Percentiles rank a stretch among this genome's conserved stretches.
phyloP scores from a whole-genome alignment of 2,113 vertebrate species.

The Blennius ocellaris region DNA sequence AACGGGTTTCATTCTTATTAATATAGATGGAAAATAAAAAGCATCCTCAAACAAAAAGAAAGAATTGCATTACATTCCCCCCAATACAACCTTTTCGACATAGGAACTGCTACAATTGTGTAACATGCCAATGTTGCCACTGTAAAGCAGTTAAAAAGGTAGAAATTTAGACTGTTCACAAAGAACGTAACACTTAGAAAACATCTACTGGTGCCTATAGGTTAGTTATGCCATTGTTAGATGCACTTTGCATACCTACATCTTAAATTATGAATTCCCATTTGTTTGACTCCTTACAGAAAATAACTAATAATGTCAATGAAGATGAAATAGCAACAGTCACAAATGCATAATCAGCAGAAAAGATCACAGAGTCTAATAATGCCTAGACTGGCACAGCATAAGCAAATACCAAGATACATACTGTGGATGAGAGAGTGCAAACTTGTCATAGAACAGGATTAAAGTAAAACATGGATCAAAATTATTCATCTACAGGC shows the following conservation, averaged over 20 bases:
- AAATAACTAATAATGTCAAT: constrained; percentile 71
- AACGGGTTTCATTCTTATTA: constrained; percentile 99
- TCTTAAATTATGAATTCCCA: constrained; percentile 23
- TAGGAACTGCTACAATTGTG: constrained; percentile 42
- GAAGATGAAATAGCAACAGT: constrained; percentile 69
- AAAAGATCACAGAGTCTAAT: constrained; percentile 31
- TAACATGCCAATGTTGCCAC: constrained; percentile 28
- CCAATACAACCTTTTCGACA: constrained; percentile 49
- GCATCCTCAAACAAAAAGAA: constrained; percentile 96
- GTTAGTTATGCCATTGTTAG: constrained; percentile 27
- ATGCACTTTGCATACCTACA: constrained; percentile 24
- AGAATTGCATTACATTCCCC: constrained; percentile 79
- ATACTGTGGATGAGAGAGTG: constrained; percentile 52
- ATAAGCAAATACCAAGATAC: constrained; percentile 54
- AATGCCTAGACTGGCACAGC: constrained; percentile 48
- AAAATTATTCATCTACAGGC: constrained; percentile 19
- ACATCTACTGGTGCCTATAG: constrained; percentile 11
- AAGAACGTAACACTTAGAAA: constrained; percentile 24
- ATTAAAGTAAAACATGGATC: constrained; percentile 34
- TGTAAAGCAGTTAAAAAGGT: constrained; percentile 16
- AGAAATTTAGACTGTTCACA: constrained; percentile 28
- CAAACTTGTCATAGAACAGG: constrained; percentile 28
- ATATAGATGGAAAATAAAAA: constrained; percentile 98
- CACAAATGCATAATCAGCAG: constrained; percentile 53
- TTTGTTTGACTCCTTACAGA: constrained; percentile 13